phyloP scores from a whole-genome alignment of 2,888 invertebrate species.

The Linnaemya tessellans region DNA sequence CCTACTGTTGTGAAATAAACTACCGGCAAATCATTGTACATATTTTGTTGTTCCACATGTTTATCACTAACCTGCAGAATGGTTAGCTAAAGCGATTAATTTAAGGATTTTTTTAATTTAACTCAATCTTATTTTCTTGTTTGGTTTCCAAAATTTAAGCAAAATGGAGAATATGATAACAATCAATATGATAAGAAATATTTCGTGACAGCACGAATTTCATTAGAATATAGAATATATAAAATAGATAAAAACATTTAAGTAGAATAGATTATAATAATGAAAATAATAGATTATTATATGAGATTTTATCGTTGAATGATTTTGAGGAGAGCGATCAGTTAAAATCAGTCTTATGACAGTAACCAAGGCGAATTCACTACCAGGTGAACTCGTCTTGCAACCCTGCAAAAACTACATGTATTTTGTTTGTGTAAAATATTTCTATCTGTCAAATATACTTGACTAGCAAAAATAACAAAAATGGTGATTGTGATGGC shows the following conservation, averaged over 20 bases:
- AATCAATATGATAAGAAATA: background rate
- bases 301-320: background rate
- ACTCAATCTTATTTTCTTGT: background rate
- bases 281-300: background rate
- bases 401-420: no score
- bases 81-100: constrained; percentile 12
- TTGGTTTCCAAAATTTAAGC: background rate
- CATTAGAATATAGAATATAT: background rate
- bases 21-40: constrained; percentile 23
- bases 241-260: background rate
- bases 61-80: constrained; percentile 1
- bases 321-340: constrained; percentile 5
- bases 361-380: no score
- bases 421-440: no score
- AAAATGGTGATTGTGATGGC: no score
- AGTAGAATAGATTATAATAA: background rate
- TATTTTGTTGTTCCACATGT: background rate
- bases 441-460: no score
- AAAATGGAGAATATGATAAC: background rate
- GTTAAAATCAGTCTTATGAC: background rate
- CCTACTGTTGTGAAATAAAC: constrained; percentile 42
- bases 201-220: constrained; percentile 1
- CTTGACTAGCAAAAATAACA: no score
- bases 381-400: no score
- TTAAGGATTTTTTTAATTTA: constrained; percentile 52